A percentile compares a stretch with the other conserved stretches of the same genome.
These are phyloP conservation scores for Crossocerus cetratus DNA, from an alignment of 2,888 invertebrate species.

Conservation along the genomic window DNA sequence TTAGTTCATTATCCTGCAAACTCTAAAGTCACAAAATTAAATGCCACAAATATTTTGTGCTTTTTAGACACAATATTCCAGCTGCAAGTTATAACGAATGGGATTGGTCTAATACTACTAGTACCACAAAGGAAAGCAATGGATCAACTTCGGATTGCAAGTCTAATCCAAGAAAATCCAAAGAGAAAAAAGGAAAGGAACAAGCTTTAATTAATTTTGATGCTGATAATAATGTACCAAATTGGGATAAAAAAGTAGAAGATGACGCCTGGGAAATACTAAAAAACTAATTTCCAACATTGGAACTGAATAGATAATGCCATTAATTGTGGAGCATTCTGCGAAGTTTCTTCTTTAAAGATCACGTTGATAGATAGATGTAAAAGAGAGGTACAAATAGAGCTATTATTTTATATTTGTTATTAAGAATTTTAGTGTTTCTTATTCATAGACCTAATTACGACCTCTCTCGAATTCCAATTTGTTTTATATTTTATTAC, in stretches of 20 bases:
- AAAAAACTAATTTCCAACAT: slow-evolving; percentile 67
- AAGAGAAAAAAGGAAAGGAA: slow-evolving; percentile 58
- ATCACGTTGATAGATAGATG: no score
- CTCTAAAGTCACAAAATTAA: background rate
- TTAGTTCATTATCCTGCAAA: background rate
- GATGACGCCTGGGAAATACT: slow-evolving; percentile 75
- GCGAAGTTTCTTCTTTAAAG: no score
- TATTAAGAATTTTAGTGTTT: no score
- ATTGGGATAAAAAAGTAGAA: slow-evolving; percentile 70
- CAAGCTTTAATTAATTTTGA: slow-evolving; percentile 69
- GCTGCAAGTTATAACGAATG: slow-evolving; percentile 53
- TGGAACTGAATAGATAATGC: slow-evolving; percentile 41
- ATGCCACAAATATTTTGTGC: slow-evolving; percentile 3
- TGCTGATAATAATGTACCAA: slow-evolving; percentile 62
- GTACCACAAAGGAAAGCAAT: slow-evolving; percentile 51
- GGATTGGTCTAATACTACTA: slow-evolving; percentile 63
- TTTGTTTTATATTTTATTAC: no score
- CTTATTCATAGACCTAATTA: no score
- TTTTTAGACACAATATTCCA: slow-evolving; percentile 41
- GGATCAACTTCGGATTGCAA: slow-evolving; percentile 57
- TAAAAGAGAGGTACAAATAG: no score
- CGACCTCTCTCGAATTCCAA: no score
- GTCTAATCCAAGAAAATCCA: slow-evolving; percentile 41
- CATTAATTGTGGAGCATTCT: slow-evolving; percentile 2
- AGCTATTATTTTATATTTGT: no score